Conservation (phyloP, 1,140 invertebrate species). For the Bicyclus anynana region DNA sequence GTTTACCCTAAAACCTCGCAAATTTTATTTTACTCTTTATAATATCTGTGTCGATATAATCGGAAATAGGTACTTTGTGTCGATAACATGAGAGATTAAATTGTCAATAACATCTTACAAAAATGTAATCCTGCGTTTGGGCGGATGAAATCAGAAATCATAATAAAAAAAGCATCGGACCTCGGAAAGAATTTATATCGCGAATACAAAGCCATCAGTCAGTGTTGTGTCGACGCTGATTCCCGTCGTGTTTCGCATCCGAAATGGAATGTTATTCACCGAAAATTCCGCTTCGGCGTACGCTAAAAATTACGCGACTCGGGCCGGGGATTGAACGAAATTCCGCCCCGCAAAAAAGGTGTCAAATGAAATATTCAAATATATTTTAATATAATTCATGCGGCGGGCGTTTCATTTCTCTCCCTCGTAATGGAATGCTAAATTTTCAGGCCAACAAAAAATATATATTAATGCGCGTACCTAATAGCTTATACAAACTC, state of each 20-base stretch:
- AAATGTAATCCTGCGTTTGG: too few species aligned
- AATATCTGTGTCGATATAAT: too few species aligned
- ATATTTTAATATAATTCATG: constrained; percentile 78
- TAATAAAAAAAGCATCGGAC: constrained; percentile 39
- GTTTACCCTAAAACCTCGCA: too few species aligned
- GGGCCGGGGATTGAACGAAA: constrained; percentile 69
- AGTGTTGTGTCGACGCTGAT: constrained; percentile 71
- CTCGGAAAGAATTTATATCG: constrained; percentile 68
- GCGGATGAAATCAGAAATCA: constrained; percentile 22
- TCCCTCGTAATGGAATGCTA: constrained; percentile 76
- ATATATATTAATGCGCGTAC: constrained; percentile 77
- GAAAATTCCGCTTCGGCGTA: constrained; percentile 66
- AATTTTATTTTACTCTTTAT: too few species aligned
- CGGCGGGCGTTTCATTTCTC: constrained; percentile 75
- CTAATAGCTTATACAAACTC: constrained; percentile 77
- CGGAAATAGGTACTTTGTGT: too few species aligned
- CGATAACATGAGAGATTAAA: too few species aligned
- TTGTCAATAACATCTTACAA: too few species aligned
- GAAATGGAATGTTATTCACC: constrained; percentile 75
- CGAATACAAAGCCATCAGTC: constrained; percentile 66
- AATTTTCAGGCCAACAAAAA: constrained; percentile 76
- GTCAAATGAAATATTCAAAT: constrained; percentile 78
- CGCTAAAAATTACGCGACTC: constrained; percentile 71
- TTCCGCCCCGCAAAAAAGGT: constrained; percentile 71
- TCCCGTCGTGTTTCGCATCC: constrained; percentile 68